Conservation (phyloP, 1,140 invertebrate species). For the Drosophila setifemur region DNA sequence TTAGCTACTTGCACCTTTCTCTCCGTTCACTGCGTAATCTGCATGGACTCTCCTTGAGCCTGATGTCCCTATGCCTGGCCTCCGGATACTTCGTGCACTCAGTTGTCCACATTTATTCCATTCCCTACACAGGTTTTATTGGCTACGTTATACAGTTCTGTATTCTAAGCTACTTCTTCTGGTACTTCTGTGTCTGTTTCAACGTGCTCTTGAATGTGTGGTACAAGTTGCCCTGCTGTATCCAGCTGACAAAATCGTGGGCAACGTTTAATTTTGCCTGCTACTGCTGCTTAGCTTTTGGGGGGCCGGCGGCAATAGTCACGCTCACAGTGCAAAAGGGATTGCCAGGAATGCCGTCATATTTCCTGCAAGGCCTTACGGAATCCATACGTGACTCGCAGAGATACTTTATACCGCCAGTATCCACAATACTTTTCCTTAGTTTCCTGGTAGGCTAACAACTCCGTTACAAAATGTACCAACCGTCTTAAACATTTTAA, state of each 20-base stretch:
- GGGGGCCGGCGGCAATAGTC: conserved; percentile 59
- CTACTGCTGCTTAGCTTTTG: conserved; percentile 50
- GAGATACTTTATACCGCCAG: conserved; percentile 78
- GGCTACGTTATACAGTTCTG: conserved; percentile 77
- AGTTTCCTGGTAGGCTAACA: conserved; percentile 54
- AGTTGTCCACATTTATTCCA: conserved; percentile 69
- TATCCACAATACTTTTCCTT: conserved; percentile 64
- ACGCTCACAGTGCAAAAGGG: conserved; percentile 69
- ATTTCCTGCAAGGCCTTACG: conserved; percentile 76
- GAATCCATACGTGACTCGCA: conserved; percentile 79
- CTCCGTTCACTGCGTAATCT: conserved; percentile 57
- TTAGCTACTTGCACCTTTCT: conserved; percentile 67
- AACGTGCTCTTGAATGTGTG: conserved; percentile 77
- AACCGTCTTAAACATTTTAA: too few relatives aligned
- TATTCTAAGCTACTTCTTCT: conserved; percentile 76
- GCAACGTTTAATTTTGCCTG: conserved; percentile 48
- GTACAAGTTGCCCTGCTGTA: conserved; percentile 62
- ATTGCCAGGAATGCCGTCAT: conserved; percentile 76
- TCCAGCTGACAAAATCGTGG: conserved; percentile 49
- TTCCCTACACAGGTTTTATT: conserved; percentile 54
- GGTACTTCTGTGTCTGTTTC: conserved; percentile 73
- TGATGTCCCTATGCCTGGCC: conserved; percentile 73
- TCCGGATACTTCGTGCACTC: conserved; percentile 76
- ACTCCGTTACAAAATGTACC: too few relatives aligned
- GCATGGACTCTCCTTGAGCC: conserved; percentile 67